Evolutionary conservation across 2,888 invertebrate genomes (phyloP).

Genomic region (Argyra leucocephala): DNA sequence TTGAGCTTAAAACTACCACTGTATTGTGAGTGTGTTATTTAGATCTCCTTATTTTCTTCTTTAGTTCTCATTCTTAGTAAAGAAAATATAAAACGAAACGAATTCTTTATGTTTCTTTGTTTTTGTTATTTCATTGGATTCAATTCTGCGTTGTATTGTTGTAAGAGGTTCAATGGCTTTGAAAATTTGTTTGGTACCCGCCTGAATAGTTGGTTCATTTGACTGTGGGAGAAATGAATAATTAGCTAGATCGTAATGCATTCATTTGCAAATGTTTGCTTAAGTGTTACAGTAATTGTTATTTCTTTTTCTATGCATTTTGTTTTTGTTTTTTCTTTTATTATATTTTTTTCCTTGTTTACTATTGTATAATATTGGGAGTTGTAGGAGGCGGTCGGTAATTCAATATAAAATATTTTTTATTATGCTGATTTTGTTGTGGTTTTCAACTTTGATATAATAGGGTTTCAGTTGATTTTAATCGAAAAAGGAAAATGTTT

Average conservation of each 20-base stretch:
- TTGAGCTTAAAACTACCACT: too few species aligned
- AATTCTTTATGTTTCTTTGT: too few species aligned
- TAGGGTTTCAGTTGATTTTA: too few species aligned
- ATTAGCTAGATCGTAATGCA: neutral
- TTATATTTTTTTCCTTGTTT: neutral
- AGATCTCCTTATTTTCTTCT: too few species aligned
- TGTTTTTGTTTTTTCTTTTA: neutral
- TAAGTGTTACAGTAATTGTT: neutral
- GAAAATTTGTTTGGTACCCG: neutral
- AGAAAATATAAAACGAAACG: too few species aligned
- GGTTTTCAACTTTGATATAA: too few species aligned
- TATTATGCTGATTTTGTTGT: too few species aligned
- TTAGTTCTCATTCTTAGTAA: too few species aligned
- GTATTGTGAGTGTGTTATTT: too few species aligned
- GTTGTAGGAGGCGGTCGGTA: neutral
- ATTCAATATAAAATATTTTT: neutral
- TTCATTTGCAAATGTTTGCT: neutral
- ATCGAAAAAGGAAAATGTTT: too few species aligned
- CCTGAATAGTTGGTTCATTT: neutral
- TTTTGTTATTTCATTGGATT: neutral
- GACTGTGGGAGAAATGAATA: constrained; percentile 4
- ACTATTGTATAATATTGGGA: neutral
- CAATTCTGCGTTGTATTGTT: neutral
- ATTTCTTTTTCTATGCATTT: neutral
- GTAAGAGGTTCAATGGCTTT: neutral